A percentile compares a stretch with the other conserved stretches of the same genome.
Conservation (phyloP, 2,797 vertebrate species). For the Aplochiton taeniatus region DNA sequence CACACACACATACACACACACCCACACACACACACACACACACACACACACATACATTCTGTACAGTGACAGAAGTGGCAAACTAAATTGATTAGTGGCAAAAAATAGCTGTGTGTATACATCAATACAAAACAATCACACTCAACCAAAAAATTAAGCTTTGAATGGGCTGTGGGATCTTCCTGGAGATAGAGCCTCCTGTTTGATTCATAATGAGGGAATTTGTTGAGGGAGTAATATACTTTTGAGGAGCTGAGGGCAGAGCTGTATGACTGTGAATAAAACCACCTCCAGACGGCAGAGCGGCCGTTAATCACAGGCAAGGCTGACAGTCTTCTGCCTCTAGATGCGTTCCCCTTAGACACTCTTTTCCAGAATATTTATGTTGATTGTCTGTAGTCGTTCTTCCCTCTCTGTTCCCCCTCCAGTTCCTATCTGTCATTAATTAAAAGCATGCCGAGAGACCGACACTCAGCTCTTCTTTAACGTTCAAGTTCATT, state of each 20-base stretch:
- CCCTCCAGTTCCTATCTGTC: constrained; percentile 41
- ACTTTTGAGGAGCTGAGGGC: constrained; percentile 48
- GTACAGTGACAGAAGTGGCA: no score
- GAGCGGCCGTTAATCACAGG: constrained; percentile 70
- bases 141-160: not conserved
- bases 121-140: not conserved
- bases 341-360: constrained; percentile 50
- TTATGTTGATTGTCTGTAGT: constrained; percentile 65
- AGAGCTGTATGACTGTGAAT: constrained; percentile 52
- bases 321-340: constrained; percentile 52
- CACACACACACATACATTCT: no score
- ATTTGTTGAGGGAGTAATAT: constrained; percentile 61
- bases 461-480: constrained; percentile 39
- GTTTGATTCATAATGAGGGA: constrained; percentile 66
- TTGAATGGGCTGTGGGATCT: constrained; percentile 26
- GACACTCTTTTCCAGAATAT: constrained; percentile 52
- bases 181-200: constrained; percentile 48
- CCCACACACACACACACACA: not conserved
- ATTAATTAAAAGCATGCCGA: constrained; percentile 64
- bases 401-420: constrained; percentile 21
- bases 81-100: no score
- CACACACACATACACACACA: constrained; percentile 8
- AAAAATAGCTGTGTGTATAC: not conserved
- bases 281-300: constrained; percentile 63
- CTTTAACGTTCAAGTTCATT: constrained; percentile 45